Base-by-base conservation (phyloP, 2,113 vertebrate genomes). In the Triplophysa tibetana region DNA sequence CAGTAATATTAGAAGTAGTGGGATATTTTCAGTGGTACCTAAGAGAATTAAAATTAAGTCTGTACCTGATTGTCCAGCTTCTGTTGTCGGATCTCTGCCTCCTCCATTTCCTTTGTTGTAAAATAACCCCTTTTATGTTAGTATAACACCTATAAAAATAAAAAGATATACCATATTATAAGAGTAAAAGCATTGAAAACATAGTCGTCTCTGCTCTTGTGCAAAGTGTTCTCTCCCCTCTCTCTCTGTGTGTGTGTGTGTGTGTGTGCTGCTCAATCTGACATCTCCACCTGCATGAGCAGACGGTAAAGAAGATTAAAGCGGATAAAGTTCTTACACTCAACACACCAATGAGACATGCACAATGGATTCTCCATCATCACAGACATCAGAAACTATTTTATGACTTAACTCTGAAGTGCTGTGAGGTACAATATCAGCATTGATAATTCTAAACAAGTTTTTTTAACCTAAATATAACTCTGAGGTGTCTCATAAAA, bases 251-350 rank as follows among this genome's bases (percentile, higher is more conserved):
- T 29, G 29, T 29, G 26, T 29, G 26, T n/a, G n/a, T n/a, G n/a
- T n/a, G n/a, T 29, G 29, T 29, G 29, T 29, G 29, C 4, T 66
- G 73, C 68, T 85, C 86, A 73, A 86, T 85, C 77, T 86, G 83
- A 85, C 81, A 83, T 64, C 81, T 81, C 86, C 90, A 90, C 90
- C 87, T 90, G 89, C 85, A 41, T 81, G 86, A 86, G 88, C 91
- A 93, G 90, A 92, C 88, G 90, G 89, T 89, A 91, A 93, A 92
- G 90, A 90, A 88, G 93, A 93, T 94, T 93, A 93, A 82, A 24
- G 84, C 81, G 90, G 90, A 91, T 94, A 92, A 94, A 88, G 91
- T 85, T 92, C 92, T 94, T 94, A 93, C 48, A 26, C 48, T 61
- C 65, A 21, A 52, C 33, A 38, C 61, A 76, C 70, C 69, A 61